These are phyloP conservation scores for Stramonita haemastoma DNA, from an alignment of 2,888 invertebrate genomes.

Conservation along the genomic window DNA sequence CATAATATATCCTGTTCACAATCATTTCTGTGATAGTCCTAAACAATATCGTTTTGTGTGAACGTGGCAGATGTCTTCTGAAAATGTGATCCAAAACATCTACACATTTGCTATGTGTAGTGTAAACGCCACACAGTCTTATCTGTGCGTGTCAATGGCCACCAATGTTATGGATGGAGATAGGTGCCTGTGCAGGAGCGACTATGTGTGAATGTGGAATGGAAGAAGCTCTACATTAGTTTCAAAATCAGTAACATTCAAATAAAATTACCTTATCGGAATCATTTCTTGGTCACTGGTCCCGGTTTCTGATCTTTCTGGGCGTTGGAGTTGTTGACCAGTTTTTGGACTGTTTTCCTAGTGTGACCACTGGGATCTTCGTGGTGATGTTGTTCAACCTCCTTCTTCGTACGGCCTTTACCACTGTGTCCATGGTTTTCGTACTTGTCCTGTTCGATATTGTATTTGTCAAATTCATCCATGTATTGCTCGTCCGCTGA, in stretches of 20 bases:
- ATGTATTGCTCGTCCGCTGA: constrained; percentile 52
- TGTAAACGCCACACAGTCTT: no score
- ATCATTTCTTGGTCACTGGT: constrained; percentile 27
- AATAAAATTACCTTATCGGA: neutral
- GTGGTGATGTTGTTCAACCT: constrained; percentile 92
- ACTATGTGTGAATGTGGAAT: no score
- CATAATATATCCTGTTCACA: no score
- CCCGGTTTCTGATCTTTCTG: constrained; percentile 36
- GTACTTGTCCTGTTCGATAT: constrained; percentile 94
- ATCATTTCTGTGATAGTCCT: no score
- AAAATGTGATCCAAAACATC: no score
- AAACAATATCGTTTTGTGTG: neutral
- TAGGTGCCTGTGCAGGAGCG: no score
- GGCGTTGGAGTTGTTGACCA: constrained; percentile 74
- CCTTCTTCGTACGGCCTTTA: constrained; percentile 92
- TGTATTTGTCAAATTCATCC: constrained; percentile 91
- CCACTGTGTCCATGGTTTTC: constrained; percentile 92
- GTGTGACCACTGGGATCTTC: constrained; percentile 95
- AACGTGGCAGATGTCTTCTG: neutral
- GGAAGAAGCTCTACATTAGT: no score
- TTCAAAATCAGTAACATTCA: no score
- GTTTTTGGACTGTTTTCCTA: constrained; percentile 86
- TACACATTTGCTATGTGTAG: no score
- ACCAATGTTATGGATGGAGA: no score
- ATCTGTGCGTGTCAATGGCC: no score